Evolutionary conservation across 2,113 vertebrate species (phyloP).

Genomic region (Sinocyclocheilus anophthalmus): DNA sequence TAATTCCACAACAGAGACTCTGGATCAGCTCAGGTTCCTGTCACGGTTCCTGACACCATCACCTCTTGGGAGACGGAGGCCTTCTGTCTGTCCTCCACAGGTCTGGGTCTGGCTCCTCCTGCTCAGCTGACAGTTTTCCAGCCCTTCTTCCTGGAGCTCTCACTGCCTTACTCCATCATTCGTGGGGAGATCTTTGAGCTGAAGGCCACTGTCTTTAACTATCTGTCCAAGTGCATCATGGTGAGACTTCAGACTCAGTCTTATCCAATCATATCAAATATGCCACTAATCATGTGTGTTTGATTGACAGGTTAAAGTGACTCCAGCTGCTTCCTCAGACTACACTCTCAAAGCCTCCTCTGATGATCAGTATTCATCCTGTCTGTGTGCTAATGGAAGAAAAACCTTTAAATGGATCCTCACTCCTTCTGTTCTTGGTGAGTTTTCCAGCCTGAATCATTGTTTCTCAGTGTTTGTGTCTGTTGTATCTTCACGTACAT

Average conservation of each 20-base stretch:
- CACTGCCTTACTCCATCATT: conserved; percentile 78
- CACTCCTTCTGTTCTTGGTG: conserved; percentile 75
- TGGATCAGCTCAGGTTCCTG: conserved; percentile 63
- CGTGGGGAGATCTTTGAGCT: conserved; percentile 44
- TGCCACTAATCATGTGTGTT: not conserved
- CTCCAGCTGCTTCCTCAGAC: conserved; percentile 56
- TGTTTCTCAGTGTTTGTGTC: not conserved
- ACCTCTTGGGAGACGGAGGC: conserved; percentile 84
- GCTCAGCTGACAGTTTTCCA: not conserved
- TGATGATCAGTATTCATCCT: not conserved
- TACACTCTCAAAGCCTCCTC: not conserved
- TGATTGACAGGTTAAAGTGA: conserved; percentile 69
- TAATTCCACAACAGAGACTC: conserved; percentile 3
- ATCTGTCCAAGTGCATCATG: conserved; percentile 80
- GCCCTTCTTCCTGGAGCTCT: conserved; percentile 66
- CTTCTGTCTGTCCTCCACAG: conserved; percentile 80
- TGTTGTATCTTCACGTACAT: not conserved
- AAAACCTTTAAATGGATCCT: conserved; percentile 74
- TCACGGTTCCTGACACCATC: conserved; percentile 84
- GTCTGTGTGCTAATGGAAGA: conserved; percentile 60
- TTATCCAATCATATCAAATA: not conserved
- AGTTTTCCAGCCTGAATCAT: conserved; percentile 44
- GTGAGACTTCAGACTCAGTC: conserved; percentile 66
- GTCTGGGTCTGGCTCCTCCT: conserved; percentile 1
- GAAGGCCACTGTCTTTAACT: conserved; percentile 75